A percentile compares a stretch with the other conserved stretches of the same genome.
Conservation (phyloP, 2,113 vertebrate genomes). For the Peucedramus taeniatus region DNA sequence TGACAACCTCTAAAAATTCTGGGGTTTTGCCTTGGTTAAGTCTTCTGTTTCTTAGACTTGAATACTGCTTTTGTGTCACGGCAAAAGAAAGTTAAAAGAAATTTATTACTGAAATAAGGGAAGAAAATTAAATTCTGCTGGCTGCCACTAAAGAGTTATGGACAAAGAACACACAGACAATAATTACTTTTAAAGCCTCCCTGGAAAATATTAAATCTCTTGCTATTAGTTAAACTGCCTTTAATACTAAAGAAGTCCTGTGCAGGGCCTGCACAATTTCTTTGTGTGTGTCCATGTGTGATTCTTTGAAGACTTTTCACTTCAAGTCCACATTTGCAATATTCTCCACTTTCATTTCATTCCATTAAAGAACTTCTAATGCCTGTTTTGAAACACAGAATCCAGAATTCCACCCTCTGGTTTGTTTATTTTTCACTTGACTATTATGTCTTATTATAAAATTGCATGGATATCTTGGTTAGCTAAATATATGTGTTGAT, state of each 20-base stretch:
- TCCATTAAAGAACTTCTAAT: background rate
- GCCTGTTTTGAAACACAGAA: background rate
- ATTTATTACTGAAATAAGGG: conserved; percentile 50
- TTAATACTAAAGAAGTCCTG: background rate
- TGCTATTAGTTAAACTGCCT: conserved; percentile 4
- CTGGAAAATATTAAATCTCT: conserved; percentile 44
- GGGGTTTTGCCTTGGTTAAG: background rate
- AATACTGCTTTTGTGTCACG: background rate
- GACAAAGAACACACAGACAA: conserved; percentile 1
- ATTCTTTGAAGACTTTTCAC: background rate
- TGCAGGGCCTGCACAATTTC: background rate
- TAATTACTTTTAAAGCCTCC: conserved; percentile 52
- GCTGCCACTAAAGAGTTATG: conserved; percentile 18
- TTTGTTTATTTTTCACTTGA: background rate
- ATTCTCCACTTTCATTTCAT: background rate
- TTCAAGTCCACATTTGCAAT: background rate
- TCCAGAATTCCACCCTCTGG: background rate
- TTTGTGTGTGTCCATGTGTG: background rate
- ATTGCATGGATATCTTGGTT: background rate
- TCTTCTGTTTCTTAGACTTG: background rate
- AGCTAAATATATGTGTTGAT: background rate
- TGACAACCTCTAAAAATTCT: background rate
- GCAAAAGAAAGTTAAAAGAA: background rate
- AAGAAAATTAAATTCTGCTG: conserved; percentile 48
- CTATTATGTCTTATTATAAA: background rate